Percentiles rank a stretch among this genome's conserved stretches.
phyloP scores from a whole-genome alignment of 2,888 invertebrate genomes.

The Periphyllus acericola region DNA sequence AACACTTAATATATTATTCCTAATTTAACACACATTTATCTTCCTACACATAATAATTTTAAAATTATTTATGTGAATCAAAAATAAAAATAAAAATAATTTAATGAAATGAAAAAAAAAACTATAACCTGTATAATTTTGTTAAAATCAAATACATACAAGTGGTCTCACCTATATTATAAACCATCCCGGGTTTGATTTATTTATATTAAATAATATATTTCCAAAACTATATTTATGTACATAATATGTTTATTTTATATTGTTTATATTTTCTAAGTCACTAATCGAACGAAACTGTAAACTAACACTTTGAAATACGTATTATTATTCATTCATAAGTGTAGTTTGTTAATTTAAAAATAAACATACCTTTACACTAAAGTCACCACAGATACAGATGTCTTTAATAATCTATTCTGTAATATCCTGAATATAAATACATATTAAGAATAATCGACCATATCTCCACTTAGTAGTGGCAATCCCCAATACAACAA shows the following conservation, averaged over 20 bases:
- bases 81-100: conserved; percentile 10
- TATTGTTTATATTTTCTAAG: background rate
- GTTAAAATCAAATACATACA: conserved; percentile 21
- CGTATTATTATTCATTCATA: background rate
- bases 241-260: background rate
- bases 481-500: too few species aligned
- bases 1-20: background rate
- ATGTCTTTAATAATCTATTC: background rate
- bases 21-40: background rate
- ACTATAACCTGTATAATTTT: background rate
- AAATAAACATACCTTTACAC: background rate
- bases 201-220: conserved; percentile 41
- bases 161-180: conserved; percentile 27
- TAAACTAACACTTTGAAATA: background rate
- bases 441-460: too few species aligned
- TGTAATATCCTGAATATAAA: background rate
- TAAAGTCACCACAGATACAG: background rate
- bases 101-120: background rate
- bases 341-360: background rate
- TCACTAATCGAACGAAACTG: conserved; percentile 3
- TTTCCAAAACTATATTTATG: conserved; percentile 20
- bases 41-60: background rate
- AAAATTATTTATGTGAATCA: background rate
- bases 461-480: too few species aligned
- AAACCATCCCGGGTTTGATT: background rate